Evolutionary conservation across 2,797 vertebrate species (phyloP).

Genomic region (Moxostoma hubbsi): DNA sequence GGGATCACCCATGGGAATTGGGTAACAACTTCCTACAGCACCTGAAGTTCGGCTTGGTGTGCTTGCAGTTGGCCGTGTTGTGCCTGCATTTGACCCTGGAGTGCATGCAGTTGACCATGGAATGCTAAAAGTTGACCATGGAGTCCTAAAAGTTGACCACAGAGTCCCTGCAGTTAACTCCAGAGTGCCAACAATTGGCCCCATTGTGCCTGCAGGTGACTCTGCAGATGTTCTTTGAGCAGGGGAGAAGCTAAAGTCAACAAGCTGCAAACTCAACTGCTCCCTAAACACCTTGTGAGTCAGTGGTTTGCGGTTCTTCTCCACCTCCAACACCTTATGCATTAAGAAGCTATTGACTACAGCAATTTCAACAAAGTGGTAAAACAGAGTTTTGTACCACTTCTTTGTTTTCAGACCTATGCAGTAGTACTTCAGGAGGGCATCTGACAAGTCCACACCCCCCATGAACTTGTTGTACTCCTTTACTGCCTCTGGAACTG

Average conservation of each 20-base stretch:
- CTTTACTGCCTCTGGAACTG: conserved; percentile 13
- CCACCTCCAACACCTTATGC: conserved; percentile 13
- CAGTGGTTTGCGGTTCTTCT: not conserved
- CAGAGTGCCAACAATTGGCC: too few species aligned
- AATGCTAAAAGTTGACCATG: too few species aligned
- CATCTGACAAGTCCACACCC: conserved; percentile 18
- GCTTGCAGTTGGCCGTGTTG: too few species aligned
- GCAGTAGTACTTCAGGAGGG: conserved; percentile 9
- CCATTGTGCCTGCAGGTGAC: too few species aligned
- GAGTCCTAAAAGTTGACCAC: too few species aligned
- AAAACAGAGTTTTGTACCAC: conserved; percentile 9
- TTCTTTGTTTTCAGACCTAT: not conserved
- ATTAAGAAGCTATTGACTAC: conserved; percentile 32
- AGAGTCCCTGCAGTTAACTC: too few species aligned
- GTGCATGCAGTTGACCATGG: too few species aligned
- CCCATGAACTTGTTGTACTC: not conserved
- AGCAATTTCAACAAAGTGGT: conserved; percentile 21
- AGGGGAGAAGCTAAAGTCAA: too few species aligned
- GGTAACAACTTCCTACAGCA: not conserved
- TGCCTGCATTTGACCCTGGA: too few species aligned
- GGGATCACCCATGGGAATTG: not conserved
- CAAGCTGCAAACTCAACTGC: conserved; percentile 7
- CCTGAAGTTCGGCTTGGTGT: too few species aligned
- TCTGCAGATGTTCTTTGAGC: too few species aligned
- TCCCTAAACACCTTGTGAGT: conserved; percentile 15